Conservation (phyloP, 2,113 vertebrate genomes). For the Pachyramphus minor region DNA sequence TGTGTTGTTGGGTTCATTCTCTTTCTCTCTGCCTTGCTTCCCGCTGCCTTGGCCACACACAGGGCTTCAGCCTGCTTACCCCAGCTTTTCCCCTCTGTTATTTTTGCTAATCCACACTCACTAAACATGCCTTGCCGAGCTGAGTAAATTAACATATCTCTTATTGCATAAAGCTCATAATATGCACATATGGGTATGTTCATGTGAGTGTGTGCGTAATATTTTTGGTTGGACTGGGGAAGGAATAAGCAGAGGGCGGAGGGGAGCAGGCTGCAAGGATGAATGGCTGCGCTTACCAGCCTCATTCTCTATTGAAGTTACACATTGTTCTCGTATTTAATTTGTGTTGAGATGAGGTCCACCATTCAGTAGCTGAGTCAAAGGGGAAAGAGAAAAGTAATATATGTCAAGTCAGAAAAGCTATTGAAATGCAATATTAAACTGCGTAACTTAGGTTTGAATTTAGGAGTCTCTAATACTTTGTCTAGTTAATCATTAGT, state of each 20-base stretch:
- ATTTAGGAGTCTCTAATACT: not conserved
- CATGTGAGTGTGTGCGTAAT: not conserved
- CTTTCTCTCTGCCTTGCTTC: constrained; percentile 58
- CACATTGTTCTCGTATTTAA: constrained; percentile 15
- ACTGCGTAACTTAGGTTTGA: not conserved
- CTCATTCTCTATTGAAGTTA: not conserved
- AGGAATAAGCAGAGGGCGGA: not conserved
- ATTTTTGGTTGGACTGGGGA: not conserved
- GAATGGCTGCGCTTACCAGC: not conserved
- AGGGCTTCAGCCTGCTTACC: constrained; percentile 61
- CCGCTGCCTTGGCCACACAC: constrained; percentile 70
- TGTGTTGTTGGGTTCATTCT: constrained; percentile 72
- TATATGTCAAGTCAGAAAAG: not conserved
- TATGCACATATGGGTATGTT: not conserved
- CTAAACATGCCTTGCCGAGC: constrained; percentile 19
- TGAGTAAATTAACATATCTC: constrained; percentile 29
- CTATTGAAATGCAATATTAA: not conserved
- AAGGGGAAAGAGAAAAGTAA: not conserved
- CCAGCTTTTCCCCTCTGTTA: constrained; percentile 60
- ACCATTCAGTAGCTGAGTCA: not conserved
- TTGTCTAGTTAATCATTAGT: not conserved
- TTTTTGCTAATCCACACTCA: constrained; percentile 48
- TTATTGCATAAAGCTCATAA: not conserved
- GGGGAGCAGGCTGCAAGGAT: not conserved
- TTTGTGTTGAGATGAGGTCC: not conserved